phyloP scores from a whole-genome alignment of 2,888 invertebrate species.

The Phoenoteleia sp. region DNA sequence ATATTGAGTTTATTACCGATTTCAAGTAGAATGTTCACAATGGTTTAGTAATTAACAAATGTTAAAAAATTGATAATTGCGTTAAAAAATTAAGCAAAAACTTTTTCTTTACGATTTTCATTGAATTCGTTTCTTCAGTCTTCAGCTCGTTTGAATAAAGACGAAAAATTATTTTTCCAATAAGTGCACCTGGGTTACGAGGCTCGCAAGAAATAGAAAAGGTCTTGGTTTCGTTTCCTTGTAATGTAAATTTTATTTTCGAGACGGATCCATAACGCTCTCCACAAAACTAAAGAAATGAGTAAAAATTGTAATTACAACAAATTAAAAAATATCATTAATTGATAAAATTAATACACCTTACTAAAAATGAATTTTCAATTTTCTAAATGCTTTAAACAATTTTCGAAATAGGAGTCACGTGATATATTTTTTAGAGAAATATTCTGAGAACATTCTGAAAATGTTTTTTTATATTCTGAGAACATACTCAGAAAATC shows the following conservation, averaged over 20 bases:
- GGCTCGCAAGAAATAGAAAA: slow-evolving; percentile 88
- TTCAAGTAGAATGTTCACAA: too few relatives aligned
- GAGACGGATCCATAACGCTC: slow-evolving; percentile 80
- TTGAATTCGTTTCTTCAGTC: slow-evolving; percentile 70
- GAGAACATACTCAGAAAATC: too few relatives aligned
- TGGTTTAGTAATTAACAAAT: too few relatives aligned
- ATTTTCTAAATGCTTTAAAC: too few relatives aligned
- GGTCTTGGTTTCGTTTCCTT: slow-evolving; percentile 88
- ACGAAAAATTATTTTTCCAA: slow-evolving; percentile 88
- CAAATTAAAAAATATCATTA: background rate
- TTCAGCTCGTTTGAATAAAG: slow-evolving; percentile 83
- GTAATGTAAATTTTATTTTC: slow-evolving; percentile 86
- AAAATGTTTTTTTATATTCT: too few relatives aligned
- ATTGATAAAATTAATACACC: too few relatives aligned
- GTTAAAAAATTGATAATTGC: background rate
- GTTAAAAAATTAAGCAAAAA: background rate
- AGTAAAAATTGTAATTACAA: background rate
- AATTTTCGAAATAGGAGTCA: too few relatives aligned
- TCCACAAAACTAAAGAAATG: slow-evolving; percentile 80
- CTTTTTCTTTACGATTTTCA: slow-evolving; percentile 72
- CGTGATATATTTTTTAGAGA: too few relatives aligned
- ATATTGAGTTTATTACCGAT: too few relatives aligned
- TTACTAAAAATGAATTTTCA: too few relatives aligned
- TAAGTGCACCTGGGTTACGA: slow-evolving; percentile 87
- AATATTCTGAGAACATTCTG: too few relatives aligned